Evolutionary conservation across 2,113 vertebrate genomes (phyloP).

Genomic region (Trogon melanurus): DNA sequence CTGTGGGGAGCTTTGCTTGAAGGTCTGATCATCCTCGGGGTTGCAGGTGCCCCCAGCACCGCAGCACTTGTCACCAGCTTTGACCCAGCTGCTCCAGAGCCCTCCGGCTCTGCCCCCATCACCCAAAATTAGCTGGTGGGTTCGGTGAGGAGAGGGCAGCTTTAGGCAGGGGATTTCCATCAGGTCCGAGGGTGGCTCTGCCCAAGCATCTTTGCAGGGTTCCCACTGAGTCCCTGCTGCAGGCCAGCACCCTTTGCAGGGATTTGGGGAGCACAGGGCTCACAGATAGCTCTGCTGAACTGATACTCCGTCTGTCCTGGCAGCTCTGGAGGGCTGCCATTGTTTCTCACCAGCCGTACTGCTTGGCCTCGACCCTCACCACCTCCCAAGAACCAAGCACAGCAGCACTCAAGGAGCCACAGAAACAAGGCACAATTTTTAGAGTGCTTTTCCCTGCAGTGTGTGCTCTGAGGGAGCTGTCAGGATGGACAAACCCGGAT

Average conservation of each 20-base stretch:
- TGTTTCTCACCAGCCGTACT: neutral
- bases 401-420: neutral
- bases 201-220: neutral
- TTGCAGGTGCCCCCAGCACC: neutral
- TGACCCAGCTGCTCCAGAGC: neutral
- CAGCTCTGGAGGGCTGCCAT: accelerated
- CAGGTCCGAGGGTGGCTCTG: neutral
- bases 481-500: neutral
- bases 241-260: neutral
- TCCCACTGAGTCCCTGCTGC: accelerated
- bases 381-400: neutral
- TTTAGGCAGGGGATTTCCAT: neutral
- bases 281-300: accelerated
- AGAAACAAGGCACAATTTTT: neutral
- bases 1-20: neutral
- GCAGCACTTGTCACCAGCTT: neutral
- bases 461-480: accelerated
- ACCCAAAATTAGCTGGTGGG: too few species aligned
- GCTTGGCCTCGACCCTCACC: accelerated
- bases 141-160: neutral
- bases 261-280: neutral
- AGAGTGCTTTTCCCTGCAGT: neutral
- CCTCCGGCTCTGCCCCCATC: neutral
- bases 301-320: neutral
- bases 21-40: neutral